Base-by-base conservation (phyloP, 2,113 vertebrate species). In the Rhynchomys soricoides region DNA sequence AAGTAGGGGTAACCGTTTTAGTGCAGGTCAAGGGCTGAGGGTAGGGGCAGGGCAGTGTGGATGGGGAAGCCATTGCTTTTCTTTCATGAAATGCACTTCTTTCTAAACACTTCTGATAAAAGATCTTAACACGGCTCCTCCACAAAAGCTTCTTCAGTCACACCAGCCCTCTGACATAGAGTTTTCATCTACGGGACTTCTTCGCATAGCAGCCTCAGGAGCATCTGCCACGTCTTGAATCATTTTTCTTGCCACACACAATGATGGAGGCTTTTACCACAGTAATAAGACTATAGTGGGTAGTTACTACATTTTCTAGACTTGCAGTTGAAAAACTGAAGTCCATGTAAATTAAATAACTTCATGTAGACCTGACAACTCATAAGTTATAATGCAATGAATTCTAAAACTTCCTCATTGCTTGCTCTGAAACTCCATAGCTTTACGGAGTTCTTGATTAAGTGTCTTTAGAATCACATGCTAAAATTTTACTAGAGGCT, bases 301-400 rank as follows among this genome's bases (percentile, higher is more conserved):
- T 64, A 29, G 31, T 91, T 87, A 55, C 64, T 87, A 78, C 71
- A 83, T 87, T 71, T 16, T 71, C 59, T n/a, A 88, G 64, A 82
- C 75, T 64, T 91, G 66, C 57, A 52, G 12, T 66, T 90, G 66
- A 79, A 87, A 94, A 94, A 24, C 29, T 83, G 7, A 93, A 89
- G 22, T 17, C 13, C 45, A 50, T 8, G 59, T 37, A 19, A 2
- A 8, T 70, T 40, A 57, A 87, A 40, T 37, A 59, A 78, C 70
- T 74, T 79, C 16, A 83, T 40, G 52, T 74, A 68, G 37, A 2
- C 62, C 87, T 86, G 31, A 83, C 19, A 90, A 31, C 22, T 59
- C 34, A 15, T 75, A 79, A 50, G 5, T 74, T 89, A 37, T 29
- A 4, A 92, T 71, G 73, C 62, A 91, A 86, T 24, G 16, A 82